Conservation (phyloP, 1,140 invertebrate genomes). For the Chironomus tepperi region DNA sequence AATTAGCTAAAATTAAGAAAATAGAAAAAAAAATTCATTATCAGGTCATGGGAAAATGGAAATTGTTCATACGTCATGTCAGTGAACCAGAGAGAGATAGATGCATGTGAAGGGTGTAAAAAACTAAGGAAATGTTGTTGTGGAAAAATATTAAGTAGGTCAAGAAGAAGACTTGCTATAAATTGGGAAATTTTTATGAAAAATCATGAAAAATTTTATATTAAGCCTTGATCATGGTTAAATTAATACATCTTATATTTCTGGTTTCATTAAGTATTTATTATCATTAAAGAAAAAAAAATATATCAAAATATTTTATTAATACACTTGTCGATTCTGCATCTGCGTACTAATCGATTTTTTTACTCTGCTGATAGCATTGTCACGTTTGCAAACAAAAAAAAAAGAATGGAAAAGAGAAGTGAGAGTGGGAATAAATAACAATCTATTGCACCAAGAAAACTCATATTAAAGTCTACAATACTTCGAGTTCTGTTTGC, state of each 20-base stretch:
- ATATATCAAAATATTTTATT: neutral
- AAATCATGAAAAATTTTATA: neutral
- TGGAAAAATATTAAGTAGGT: conserved; percentile 22
- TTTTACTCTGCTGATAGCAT: neutral
- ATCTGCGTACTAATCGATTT: conserved; percentile 11
- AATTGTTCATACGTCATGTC: neutral
- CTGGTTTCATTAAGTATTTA: neutral
- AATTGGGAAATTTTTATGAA: neutral
- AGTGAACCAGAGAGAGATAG: neutral
- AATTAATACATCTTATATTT: neutral
- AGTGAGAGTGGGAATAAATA: neutral
- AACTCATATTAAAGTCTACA: neutral
- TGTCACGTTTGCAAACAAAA: neutral
- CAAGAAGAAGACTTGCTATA: neutral
- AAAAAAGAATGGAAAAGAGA: no score
- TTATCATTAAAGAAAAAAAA: neutral
- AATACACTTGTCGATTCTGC: conserved; percentile 18
- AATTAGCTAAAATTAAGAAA: neutral
- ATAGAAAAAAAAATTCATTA: neutral
- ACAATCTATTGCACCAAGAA: neutral
- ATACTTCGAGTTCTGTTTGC: neutral
- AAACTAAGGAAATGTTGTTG: neutral
- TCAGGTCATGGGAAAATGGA: neutral
- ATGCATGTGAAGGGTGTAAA: neutral
- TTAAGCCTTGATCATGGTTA: neutral